Conservation (phyloP, 2,888 invertebrate genomes). For the Hartigia nigra region DNA sequence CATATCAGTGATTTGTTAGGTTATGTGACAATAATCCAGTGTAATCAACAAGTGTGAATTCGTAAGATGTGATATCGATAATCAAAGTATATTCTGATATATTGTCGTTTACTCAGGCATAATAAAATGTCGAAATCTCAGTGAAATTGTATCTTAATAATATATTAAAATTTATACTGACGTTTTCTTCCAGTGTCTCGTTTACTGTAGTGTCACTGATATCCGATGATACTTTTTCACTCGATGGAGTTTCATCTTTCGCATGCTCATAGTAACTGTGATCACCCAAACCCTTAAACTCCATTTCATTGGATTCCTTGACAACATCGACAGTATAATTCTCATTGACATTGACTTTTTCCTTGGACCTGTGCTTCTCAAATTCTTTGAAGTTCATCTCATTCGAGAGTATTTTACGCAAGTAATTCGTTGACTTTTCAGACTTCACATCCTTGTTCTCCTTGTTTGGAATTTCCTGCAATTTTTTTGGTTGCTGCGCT, state of each 20-base stretch:
- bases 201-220: slow-evolving; percentile 38
- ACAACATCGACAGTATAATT: slow-evolving; percentile 30
- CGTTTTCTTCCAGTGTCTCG: slow-evolving; percentile 52
- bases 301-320: slow-evolving; percentile 24
- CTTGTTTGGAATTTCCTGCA: slow-evolving; percentile 55
- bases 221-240: slow-evolving; percentile 32
- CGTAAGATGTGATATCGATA: neutral
- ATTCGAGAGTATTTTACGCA: slow-evolving; percentile 56
- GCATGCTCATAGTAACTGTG: slow-evolving; percentile 58
- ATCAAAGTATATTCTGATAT: neutral
- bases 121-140: neutral
- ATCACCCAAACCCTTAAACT: slow-evolving; percentile 54
- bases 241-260: slow-evolving; percentile 2
- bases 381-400: slow-evolving; percentile 52
- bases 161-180: slow-evolving; percentile 32
- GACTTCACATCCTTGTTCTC: slow-evolving; percentile 56
- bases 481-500: slow-evolving; percentile 49
- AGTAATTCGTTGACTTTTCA: slow-evolving; percentile 55
- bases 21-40: neutral
- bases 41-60: neutral
- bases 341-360: slow-evolving; percentile 29
- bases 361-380: slow-evolving; percentile 47
- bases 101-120: neutral
- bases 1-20: neutral
- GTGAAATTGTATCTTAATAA: neutral